A percentile compares a stretch with the other conserved stretches of the same genome.
phyloP scores from a whole-genome alignment of 2,113 vertebrate species.

The Ramphastos sulfuratus region DNA sequence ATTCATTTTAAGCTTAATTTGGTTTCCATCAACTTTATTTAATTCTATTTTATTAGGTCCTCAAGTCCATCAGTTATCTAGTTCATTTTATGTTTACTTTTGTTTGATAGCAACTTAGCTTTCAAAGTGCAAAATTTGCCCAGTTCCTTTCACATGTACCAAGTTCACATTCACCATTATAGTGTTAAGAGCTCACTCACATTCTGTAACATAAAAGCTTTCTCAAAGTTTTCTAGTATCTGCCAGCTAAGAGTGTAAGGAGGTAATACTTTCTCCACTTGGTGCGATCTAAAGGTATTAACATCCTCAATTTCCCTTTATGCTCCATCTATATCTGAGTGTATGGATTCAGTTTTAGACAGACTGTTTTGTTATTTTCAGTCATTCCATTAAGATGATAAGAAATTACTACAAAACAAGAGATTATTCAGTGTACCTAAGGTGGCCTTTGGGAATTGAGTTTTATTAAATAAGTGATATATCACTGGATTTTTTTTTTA shows the following conservation, averaged over 20 bases:
- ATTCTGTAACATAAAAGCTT: neutral
- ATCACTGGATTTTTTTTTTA: neutral
- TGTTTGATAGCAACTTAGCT: neutral
- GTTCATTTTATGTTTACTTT: neutral
- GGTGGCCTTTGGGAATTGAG: neutral
- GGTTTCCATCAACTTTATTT: neutral
- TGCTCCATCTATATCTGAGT: neutral
- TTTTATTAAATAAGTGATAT: neutral
- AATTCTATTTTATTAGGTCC: neutral
- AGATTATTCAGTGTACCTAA: neutral
- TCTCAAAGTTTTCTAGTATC: neutral
- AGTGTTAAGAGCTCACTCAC: fast-evolving
- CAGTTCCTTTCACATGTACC: neutral
- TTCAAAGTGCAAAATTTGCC: neutral
- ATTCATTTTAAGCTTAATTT: neutral
- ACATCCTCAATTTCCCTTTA: neutral
- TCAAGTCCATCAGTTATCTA: neutral
- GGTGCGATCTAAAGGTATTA: neutral
- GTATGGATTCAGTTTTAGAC: neutral
- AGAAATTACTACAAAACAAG: neutral
- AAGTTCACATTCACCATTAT: neutral
- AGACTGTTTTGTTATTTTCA: neutral
- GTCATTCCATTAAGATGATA: neutral
- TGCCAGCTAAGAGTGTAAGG: neutral
- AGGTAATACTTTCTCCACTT: neutral